A percentile compares a stretch with the other conserved stretches of the same genome.
Conservation (phyloP, 1,140 invertebrate genomes). For the Daktulosphaira vitifoliae region DNA sequence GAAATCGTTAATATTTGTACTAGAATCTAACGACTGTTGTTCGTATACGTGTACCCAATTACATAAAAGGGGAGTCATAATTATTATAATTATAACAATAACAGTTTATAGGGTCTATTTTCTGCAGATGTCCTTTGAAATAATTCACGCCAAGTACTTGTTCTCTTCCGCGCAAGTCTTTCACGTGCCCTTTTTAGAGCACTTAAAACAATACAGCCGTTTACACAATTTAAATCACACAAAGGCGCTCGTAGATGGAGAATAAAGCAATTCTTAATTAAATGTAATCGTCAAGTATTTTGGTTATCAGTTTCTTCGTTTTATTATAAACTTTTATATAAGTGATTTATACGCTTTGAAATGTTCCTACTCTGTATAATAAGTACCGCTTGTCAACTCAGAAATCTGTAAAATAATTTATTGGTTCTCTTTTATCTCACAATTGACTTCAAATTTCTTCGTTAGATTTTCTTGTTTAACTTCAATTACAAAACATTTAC, state of each 20-base stretch:
- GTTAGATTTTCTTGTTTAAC: no score
- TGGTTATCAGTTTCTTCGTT: background rate
- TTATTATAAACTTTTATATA: constrained; percentile 1
- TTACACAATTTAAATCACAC: constrained; percentile 13
- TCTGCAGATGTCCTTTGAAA: constrained; percentile 24
- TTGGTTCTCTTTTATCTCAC: no score
- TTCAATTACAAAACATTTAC: no score
- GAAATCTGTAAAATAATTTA: no score
- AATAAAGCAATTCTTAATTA: constrained; percentile 11
- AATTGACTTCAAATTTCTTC: no score
- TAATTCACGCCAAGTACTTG: background rate
- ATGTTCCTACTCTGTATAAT: background rate
- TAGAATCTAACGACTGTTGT: no score
- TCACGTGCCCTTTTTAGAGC: background rate
- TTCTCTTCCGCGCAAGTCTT: background rate
- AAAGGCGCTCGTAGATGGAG: background rate
- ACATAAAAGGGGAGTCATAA: constrained; percentile 28
- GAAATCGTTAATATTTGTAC: constrained; percentile 25
- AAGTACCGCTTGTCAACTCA: no score
- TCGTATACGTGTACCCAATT: constrained; percentile 15
- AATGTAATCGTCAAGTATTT: background rate
- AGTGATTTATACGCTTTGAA: constrained; percentile 8
- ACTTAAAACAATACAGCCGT: background rate
- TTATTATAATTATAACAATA: constrained; percentile 12
- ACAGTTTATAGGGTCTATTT: background rate